Evolutionary conservation across 2,888 invertebrate species (phyloP), one percentile per base, ranked within the genome.

Genomic region (Ophraella communa): DNA sequence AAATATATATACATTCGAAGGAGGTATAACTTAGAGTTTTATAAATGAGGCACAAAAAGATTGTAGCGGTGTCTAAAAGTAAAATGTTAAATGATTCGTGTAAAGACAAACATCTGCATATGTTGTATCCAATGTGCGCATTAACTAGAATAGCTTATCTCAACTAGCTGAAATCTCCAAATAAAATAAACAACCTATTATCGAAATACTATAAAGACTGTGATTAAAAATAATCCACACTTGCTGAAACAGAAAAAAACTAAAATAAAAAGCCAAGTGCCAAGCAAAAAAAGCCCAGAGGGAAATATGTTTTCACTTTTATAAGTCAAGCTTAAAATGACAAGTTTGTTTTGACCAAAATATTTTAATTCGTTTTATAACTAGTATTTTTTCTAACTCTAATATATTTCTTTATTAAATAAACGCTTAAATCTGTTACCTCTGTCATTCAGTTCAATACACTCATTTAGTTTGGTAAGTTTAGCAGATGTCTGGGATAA

Each of bases 401-500:
- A n/a, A n/a, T n/a, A n/a, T n/a, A n/a, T n/a, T n/a, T n/a, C n/a
- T n/a, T n/a, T n/a, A n/a, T n/a, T n/a, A n/a, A n/a, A n/a, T n/a
- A n/a, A n/a, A n/a, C n/a, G n/a, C n/a, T n/a, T n/a, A n/a, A 56
- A 44, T 56, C 21, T 23, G 20, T 47, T 57, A 56, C 52, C 52
- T 62, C 60, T 52, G 45, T 54, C 44, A 66, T 55, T 57, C 60
- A 62, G 67, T 67, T 67, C 67, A 67, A 67, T 64, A 67, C 58
- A 54, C 67, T 62, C 67, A 67, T 67, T 67, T 49, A 39, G 49
- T 58, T 64, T 61, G 64, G 47, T 60, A 62, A 67, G 58, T 61
- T 54, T 55, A 64, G 62, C 67, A 65, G 65, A 65, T 65, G 65
- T 65, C 58, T 65, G 65, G 62, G 57, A 62, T 65, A 65, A 65